Evolutionary conservation across 2,797 vertebrate genomes (phyloP).

Genomic region (Spinus pinus): DNA sequence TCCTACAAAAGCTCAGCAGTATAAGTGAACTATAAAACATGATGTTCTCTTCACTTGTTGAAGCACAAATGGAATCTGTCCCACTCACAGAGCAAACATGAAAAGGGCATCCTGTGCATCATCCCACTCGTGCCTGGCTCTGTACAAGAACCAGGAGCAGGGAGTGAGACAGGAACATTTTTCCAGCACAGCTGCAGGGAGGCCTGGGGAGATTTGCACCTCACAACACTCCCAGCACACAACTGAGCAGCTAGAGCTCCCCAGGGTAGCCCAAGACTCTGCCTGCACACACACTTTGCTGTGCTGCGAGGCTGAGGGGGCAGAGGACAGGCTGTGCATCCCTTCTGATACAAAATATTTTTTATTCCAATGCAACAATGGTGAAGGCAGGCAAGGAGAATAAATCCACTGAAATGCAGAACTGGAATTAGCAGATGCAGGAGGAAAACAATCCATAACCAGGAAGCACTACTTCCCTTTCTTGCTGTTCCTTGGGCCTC

Average conservation of each 20-base stretch:
- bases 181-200: background rate
- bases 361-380: background rate
- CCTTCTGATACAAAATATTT: background rate
- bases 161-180: background rate
- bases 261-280: background rate
- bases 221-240: background rate
- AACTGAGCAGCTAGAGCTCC: background rate
- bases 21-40: background rate
- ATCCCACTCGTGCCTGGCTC: background rate
- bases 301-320: background rate
- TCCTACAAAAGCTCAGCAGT: background rate
- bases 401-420: background rate
- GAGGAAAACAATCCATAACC: background rate
- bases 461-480: background rate
- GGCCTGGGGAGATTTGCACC: background rate
- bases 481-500: background rate
- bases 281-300: background rate
- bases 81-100: background rate
- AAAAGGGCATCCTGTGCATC: background rate
- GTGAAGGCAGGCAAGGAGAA: background rate
- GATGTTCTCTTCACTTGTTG: background rate
- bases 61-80: background rate
- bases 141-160: background rate
- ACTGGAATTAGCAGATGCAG: background rate
- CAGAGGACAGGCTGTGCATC: background rate